Percentiles rank a stretch among this genome's conserved stretches.
These are phyloP conservation scores for Drepanosiphum platanoidis DNA, from an alignment of 2,888 invertebrate genomes.

Conservation along the genomic window DNA sequence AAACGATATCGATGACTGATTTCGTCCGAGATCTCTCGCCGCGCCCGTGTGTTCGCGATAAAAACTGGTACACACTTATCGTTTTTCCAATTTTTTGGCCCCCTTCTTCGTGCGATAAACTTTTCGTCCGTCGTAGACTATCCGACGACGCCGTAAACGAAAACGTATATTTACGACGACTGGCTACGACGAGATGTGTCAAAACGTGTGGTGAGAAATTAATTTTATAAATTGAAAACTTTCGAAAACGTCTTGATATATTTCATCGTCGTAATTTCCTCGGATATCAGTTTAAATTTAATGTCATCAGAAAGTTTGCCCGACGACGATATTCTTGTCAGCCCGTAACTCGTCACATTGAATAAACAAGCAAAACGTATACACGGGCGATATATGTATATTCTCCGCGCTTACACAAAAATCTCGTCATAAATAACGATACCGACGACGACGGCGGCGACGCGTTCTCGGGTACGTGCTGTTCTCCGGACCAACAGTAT, in stretches of 20 bases:
- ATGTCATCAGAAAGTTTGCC: conserved; percentile 2
- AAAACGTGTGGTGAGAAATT: conserved; percentile 31
- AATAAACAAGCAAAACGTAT: conserved; percentile 17
- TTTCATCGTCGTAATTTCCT: neutral
- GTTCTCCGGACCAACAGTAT: neutral
- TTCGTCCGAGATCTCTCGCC: no score
- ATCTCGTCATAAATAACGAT: neutral
- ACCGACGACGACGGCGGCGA: no score
- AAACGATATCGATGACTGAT: no score
- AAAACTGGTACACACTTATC: neutral
- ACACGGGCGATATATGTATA: no score
- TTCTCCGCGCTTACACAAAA: neutral
- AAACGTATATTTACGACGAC: neutral
- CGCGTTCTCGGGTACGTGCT: neutral
- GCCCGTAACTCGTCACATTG: neutral
- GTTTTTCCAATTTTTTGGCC: neutral
- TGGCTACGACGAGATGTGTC: conserved; percentile 22
- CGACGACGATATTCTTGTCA: conserved; percentile 19
- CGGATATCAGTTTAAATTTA: conserved; percentile 16
- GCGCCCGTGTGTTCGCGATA: neutral
- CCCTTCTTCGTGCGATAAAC: conserved; percentile 4
- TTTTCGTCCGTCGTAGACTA: neutral
- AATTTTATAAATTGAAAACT: conserved; percentile 45
- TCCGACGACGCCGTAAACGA: neutral
- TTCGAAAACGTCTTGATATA: conserved; percentile 18